These are phyloP conservation scores for Hemibagrus guttatus DNA, from an alignment of 2,797 vertebrate genomes.

Conservation along the genomic window DNA sequence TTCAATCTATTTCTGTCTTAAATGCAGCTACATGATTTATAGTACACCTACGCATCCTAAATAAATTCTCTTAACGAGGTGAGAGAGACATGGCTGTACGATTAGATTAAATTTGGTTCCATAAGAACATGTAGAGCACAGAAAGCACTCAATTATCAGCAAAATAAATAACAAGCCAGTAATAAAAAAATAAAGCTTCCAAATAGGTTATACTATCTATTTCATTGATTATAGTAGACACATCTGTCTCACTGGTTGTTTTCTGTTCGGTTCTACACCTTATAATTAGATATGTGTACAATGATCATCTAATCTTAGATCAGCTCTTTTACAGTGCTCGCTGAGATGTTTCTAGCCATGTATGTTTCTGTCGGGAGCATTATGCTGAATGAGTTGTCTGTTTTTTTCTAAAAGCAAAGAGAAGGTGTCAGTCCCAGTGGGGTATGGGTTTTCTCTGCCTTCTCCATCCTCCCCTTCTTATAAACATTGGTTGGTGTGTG, in stretches of 20 bases:
- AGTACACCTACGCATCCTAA: background rate
- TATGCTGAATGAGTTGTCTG: background rate
- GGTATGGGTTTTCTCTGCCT: background rate
- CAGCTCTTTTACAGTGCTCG: background rate
- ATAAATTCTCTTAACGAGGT: slow-evolving; percentile 1
- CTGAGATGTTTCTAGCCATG: slow-evolving; percentile 4
- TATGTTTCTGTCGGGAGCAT: slow-evolving; percentile 23
- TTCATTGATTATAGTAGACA: background rate
- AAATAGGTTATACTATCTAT: background rate
- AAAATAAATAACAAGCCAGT: background rate
- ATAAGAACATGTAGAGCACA: background rate
- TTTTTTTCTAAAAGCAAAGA: slow-evolving; percentile 8
- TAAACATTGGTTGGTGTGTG: slow-evolving; percentile 14
- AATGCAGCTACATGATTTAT: background rate
- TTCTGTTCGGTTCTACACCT: background rate
- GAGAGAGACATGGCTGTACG: background rate
- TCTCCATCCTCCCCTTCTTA: background rate
- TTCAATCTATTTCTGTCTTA: slow-evolving; percentile 13
- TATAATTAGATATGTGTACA: slow-evolving; percentile 12
- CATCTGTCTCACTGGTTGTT: background rate
- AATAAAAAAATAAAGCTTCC: slow-evolving; percentile 5
- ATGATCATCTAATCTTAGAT: slow-evolving; percentile 8
- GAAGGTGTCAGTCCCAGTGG: slow-evolving; percentile 31
- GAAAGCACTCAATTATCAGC: background rate
- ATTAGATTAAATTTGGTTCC: slow-evolving; percentile 9